These are phyloP conservation scores for Apomyelois bistriatella DNA, from an alignment of 2,888 invertebrate species.

Conservation along the genomic window DNA sequence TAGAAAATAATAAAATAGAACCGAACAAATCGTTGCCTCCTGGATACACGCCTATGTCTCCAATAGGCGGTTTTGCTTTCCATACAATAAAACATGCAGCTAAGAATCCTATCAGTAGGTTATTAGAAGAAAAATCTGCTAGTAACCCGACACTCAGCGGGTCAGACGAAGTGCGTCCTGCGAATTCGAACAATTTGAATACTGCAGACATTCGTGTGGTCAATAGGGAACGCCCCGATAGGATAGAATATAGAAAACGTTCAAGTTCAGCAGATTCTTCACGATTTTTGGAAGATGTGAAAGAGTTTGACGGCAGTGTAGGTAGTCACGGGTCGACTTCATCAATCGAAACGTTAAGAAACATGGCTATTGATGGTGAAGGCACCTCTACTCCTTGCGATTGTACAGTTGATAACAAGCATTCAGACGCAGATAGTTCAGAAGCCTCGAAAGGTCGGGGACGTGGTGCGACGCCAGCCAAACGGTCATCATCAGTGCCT, in stretches of 20 bases:
- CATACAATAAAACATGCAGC: constrained; percentile 57
- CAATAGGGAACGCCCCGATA: constrained; percentile 29
- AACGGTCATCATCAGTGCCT: constrained; percentile 71
- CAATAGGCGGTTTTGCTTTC: constrained; percentile 75
- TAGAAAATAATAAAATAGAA: constrained; percentile 41
- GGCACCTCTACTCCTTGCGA: constrained; percentile 58
- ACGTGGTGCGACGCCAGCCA: constrained; percentile 28
- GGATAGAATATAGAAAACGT: constrained; percentile 70
- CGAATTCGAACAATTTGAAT: constrained; percentile 9
- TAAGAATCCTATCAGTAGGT: constrained; percentile 42
- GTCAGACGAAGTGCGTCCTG: constrained; percentile 29
- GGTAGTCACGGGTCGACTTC: constrained; percentile 64
- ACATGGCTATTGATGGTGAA: constrained; percentile 45
- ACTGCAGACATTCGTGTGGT: constrained; percentile 19
- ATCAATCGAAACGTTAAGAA: constrained; percentile 71
- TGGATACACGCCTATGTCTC: constrained; percentile 88
- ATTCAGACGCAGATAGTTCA: constrained; percentile 65
- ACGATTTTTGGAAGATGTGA: constrained; percentile 81
- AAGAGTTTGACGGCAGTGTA: constrained; percentile 74
- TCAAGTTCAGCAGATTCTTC: constrained; percentile 88
- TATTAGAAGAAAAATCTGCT: constrained; percentile 81
- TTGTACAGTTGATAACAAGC: constrained; percentile 44
- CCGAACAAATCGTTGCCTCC: constrained; percentile 44
- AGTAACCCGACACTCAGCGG: constrained; percentile 84
- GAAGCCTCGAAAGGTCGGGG: constrained; percentile 47